These are phyloP conservation scores for Zele albiditarsus DNA, from an alignment of 2,888 invertebrate genomes.

Conservation along the genomic window DNA sequence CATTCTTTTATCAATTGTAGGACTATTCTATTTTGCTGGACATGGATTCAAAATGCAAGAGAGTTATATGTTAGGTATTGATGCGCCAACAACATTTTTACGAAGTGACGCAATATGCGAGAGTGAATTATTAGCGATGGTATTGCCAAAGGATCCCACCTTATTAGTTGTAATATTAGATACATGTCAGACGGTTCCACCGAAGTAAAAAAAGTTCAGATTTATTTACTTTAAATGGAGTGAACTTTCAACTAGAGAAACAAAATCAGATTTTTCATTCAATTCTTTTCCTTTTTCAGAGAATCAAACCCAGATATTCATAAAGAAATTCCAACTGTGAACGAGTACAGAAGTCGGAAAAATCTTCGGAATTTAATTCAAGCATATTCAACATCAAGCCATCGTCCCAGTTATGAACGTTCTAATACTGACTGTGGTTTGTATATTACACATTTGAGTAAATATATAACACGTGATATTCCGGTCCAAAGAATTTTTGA, in stretches of 20 bases:
- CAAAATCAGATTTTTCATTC: not conserved
- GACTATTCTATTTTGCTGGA: conserved; percentile 68
- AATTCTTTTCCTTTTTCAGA: conserved; percentile 54
- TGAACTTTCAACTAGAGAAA: not conserved
- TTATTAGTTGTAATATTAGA: conserved; percentile 67
- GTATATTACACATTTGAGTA: conserved; percentile 64
- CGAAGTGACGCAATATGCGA: conserved; percentile 64
- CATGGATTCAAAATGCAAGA: conserved; percentile 70
- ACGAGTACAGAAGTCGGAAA: conserved; percentile 60
- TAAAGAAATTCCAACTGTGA: conserved; percentile 61
- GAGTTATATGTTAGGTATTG: conserved; percentile 67
- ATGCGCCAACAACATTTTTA: conserved; percentile 62
- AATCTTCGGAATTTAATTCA: conserved; percentile 65
- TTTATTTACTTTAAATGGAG: conserved; percentile 6
- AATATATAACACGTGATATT: conserved; percentile 62
- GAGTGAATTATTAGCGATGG: conserved; percentile 61
- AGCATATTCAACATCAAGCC: conserved; percentile 68
- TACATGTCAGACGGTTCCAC: conserved; percentile 68
- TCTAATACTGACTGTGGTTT: conserved; percentile 61
- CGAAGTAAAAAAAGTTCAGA: conserved; percentile 54
- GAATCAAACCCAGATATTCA: conserved; percentile 65
- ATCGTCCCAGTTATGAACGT: conserved; percentile 65
- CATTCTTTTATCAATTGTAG: conserved; percentile 49
- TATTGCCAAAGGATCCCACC: conserved; percentile 61
- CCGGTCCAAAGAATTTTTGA: conserved; percentile 65